Evolutionary conservation across 2,888 invertebrate species (phyloP).

Genomic region (Erannis defoliaria): DNA sequence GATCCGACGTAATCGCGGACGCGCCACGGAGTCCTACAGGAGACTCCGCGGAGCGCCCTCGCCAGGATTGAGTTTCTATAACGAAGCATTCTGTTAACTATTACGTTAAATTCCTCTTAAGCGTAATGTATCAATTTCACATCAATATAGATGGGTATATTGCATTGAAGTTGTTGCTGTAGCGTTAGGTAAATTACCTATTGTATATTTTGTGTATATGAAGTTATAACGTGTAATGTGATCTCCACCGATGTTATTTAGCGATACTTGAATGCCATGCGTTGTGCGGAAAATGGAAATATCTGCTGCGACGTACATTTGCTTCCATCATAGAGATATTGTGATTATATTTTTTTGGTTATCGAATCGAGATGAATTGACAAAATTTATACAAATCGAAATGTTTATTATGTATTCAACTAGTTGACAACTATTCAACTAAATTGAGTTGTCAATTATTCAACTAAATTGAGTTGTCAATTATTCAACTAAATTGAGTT

Average conservation of each 20-base stretch:
- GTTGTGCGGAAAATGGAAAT: constrained; percentile 63
- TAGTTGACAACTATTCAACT: constrained; percentile 52
- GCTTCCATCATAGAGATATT: constrained; percentile 83
- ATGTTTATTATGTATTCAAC: constrained; percentile 45
- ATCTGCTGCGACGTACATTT: constrained; percentile 67
- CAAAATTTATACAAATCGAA: constrained; percentile 54
- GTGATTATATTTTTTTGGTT: constrained; percentile 67
- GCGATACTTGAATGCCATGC: constrained; percentile 84
- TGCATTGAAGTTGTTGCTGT: constrained; percentile 82
- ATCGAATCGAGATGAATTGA: constrained; percentile 75
- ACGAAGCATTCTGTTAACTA: constrained; percentile 78
- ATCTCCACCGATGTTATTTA: constrained; percentile 87
- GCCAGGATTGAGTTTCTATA: constrained; percentile 61
- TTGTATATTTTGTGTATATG: constrained; percentile 85
- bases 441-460: constrained; percentile 53
- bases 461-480: constrained; percentile 57
- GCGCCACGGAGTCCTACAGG: constrained; percentile 38
- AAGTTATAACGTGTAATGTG: constrained; percentile 83
- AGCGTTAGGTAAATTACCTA: constrained; percentile 79
- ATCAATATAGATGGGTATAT: constrained; percentile 81
- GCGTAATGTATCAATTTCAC: constrained; percentile 79
- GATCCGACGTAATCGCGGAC: constrained; percentile 46
- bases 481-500: constrained; percentile 62
- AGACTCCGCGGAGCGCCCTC: constrained; percentile 29
- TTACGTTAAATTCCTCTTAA: constrained; percentile 75